Conservation (phyloP, 2,113 vertebrate species). For the Phaethornis superciliosus region DNA sequence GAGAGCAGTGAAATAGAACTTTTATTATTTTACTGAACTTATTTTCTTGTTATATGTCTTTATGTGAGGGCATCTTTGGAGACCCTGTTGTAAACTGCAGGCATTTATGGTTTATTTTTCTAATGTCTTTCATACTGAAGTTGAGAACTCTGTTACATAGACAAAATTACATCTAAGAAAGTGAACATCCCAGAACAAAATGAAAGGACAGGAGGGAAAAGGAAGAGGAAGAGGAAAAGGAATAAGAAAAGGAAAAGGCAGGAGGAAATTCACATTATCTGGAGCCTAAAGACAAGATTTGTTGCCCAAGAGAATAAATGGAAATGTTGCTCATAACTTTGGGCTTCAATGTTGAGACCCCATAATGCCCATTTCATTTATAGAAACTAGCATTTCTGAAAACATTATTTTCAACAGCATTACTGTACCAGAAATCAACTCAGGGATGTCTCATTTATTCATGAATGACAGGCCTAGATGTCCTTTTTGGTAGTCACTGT, state of each 20-base stretch:
- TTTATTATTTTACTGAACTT: conserved; percentile 40
- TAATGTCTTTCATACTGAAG: conserved; percentile 12
- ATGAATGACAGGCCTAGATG: not conserved
- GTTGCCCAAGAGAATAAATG: not conserved
- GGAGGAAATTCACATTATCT: not conserved
- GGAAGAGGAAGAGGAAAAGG: not conserved
- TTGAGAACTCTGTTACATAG: conserved; percentile 32
- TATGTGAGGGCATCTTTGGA: not conserved
- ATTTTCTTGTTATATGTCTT: conserved; percentile 16
- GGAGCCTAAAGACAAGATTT: not conserved
- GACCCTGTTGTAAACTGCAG: not conserved
- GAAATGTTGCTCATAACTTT: not conserved
- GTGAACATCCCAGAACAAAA: not conserved
- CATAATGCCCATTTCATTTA: not conserved
- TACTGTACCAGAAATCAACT: not conserved
- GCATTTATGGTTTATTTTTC: conserved; percentile 14
- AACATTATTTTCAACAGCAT: not conserved
- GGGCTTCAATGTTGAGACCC: not conserved
- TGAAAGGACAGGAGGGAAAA: not conserved
- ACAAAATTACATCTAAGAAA: conserved; percentile 11
- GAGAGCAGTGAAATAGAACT: not conserved
- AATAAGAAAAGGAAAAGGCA: not conserved
- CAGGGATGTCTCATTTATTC: not conserved
- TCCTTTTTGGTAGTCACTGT: not conserved
- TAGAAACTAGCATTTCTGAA: not conserved